Evolutionary conservation across 2,888 invertebrate species (phyloP).

Genomic region (Phoronis australis): DNA sequence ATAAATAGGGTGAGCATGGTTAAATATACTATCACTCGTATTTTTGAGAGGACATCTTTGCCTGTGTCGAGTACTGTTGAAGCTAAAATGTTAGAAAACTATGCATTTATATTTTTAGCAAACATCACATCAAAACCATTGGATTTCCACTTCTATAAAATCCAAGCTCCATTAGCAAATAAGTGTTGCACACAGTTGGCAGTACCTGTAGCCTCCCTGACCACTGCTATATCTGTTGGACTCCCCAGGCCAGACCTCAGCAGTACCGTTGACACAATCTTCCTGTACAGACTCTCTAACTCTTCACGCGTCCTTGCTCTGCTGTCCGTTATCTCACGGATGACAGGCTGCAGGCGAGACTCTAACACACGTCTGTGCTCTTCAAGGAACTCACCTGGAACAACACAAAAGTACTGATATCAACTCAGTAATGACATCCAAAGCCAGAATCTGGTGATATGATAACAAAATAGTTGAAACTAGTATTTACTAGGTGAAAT

Average conservation of each 20-base stretch:
- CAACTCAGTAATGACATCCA: neutral
- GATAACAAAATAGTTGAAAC: neutral
- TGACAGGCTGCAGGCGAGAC: slow-evolving; percentile 50
- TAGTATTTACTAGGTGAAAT: neutral
- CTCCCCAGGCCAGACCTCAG: slow-evolving; percentile 52
- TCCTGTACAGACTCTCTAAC: slow-evolving; percentile 51
- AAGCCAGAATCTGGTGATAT: neutral
- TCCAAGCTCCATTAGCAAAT: too few species aligned
- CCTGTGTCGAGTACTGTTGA: too few species aligned
- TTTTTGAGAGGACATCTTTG: too few species aligned
- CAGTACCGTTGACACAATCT: slow-evolving; percentile 52
- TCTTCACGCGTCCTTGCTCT: slow-evolving; percentile 51
- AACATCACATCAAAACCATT: too few species aligned
- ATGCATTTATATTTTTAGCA: neutral
- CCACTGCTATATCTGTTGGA: slow-evolving; percentile 51
- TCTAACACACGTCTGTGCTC: slow-evolving; percentile 52
- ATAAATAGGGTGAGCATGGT: too few species aligned
- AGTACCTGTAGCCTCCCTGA: slow-evolving; percentile 51
- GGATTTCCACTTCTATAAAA: too few species aligned
- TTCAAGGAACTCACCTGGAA: slow-evolving; percentile 49
- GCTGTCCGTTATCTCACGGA: slow-evolving; percentile 52
- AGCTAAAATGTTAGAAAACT: neutral
- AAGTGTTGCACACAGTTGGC: too few species aligned
- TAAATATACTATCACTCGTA: too few species aligned
- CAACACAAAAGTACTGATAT: neutral